Percentiles rank a stretch among this genome's conserved stretches.
Conservation (phyloP, 2,113 vertebrate genomes). For the human region DNA sequence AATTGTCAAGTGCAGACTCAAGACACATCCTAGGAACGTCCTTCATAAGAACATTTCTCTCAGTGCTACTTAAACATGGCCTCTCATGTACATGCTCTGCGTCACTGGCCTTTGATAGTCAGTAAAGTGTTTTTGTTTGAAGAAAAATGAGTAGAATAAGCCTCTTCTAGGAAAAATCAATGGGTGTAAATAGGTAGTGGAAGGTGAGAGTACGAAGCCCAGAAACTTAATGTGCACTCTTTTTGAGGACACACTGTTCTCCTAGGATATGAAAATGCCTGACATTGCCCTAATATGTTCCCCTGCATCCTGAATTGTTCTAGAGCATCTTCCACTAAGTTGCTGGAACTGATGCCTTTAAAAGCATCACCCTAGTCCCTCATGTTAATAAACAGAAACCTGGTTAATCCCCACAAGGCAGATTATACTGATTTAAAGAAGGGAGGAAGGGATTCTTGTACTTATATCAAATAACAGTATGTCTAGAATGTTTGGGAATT, state of each 20-base stretch:
- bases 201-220: not conserved
- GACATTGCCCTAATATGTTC: not conserved
- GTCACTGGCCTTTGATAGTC: not conserved
- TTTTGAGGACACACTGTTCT: not conserved
- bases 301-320: not conserved
- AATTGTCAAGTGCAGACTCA: conserved; percentile 36
- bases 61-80: conserved; percentile 16
- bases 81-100: not conserved
- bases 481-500: not conserved
- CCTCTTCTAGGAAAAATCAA: conserved; percentile 51
- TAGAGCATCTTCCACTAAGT: not conserved
- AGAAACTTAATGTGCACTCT: conserved; percentile 22
- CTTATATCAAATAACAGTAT: not conserved
- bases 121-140: not conserved
- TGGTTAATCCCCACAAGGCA: not conserved
- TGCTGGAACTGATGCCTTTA: not conserved
- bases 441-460: not conserved
- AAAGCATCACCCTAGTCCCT: not conserved
- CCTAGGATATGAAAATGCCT: not conserved
- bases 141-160: conserved; percentile 50
- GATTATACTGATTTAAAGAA: not conserved
- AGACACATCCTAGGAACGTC: not conserved
- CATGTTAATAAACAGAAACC: not conserved
- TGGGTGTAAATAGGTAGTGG: not conserved
- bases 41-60: not conserved